Evolutionary conservation across 2,888 invertebrate species (phyloP).

Genomic region (Dromius quadrimaculatus): DNA sequence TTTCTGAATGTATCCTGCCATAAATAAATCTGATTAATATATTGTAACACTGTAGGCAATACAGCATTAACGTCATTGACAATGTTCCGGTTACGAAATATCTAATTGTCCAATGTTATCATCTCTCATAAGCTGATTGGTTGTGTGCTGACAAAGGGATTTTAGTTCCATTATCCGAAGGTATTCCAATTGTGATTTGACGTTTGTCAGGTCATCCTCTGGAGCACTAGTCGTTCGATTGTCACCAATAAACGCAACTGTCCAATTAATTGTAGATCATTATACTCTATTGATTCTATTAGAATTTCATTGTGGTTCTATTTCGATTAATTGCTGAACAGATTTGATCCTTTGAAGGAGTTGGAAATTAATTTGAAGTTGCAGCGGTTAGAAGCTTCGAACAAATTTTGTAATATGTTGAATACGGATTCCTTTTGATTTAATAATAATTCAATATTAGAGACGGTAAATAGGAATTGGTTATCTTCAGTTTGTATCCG

Average conservation of each 20-base stretch:
- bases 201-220: conserved; percentile 14
- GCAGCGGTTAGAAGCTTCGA: neutral
- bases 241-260: conserved; percentile 1
- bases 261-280: conserved; percentile 18
- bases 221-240: neutral
- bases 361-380: neutral
- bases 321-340: too few species aligned
- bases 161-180: conserved; percentile 25
- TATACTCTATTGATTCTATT: neutral
- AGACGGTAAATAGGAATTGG: conserved; percentile 29
- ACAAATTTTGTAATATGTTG: conserved; percentile 9
- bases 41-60: too few species aligned
- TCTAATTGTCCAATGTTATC: conserved; percentile 25
- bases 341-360: too few species aligned
- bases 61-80: too few species aligned
- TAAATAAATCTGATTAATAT: too few species aligned
- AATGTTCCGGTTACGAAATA: conserved; percentile 26
- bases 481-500: conserved; percentile 31
- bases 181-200: conserved; percentile 34
- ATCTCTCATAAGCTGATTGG: conserved; percentile 35
- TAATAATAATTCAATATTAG: conserved; percentile 16
- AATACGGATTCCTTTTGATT: conserved; percentile 4
- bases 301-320: neutral
- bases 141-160: conserved; percentile 21
- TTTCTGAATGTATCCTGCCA: too few species aligned